Evolutionary conservation across 2,797 vertebrate species (phyloP).

Genomic region (Tangara arthus): DNA sequence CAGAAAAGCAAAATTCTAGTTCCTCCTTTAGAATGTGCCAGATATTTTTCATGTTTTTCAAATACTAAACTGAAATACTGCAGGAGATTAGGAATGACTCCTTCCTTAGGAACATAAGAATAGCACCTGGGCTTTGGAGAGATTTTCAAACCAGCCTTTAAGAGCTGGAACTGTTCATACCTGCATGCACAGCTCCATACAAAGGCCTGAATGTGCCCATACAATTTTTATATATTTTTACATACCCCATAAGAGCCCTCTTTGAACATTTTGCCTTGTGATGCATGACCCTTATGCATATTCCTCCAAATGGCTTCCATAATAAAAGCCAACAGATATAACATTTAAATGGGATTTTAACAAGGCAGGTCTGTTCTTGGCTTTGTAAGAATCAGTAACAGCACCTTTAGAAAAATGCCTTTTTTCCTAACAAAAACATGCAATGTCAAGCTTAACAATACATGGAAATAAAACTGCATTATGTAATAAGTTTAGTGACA

Average conservation of each 20-base stretch:
- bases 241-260: not conserved
- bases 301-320: not conserved
- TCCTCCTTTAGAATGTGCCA: not conserved
- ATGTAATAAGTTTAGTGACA: not conserved
- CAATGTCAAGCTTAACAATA: not conserved
- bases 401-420: conserved; percentile 66
- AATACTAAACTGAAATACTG: not conserved
- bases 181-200: not conserved
- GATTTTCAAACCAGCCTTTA: not conserved
- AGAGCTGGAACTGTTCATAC: not conserved
- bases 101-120: not conserved
- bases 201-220: not conserved
- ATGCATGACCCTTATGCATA: not conserved
- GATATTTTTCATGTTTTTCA: not conserved
- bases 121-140: not conserved
- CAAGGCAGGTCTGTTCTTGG: not conserved
- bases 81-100: not conserved
- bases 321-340: not conserved
- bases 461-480: not conserved
- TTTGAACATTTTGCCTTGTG: not conserved
- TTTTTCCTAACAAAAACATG: conserved; percentile 7
- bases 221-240: not conserved
- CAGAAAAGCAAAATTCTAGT: not conserved
- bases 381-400: not conserved
- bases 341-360: not conserved